These are phyloP conservation scores for Drosophila rellima DNA, from an alignment of 2,888 invertebrate genomes.

Conservation along the genomic window DNA sequence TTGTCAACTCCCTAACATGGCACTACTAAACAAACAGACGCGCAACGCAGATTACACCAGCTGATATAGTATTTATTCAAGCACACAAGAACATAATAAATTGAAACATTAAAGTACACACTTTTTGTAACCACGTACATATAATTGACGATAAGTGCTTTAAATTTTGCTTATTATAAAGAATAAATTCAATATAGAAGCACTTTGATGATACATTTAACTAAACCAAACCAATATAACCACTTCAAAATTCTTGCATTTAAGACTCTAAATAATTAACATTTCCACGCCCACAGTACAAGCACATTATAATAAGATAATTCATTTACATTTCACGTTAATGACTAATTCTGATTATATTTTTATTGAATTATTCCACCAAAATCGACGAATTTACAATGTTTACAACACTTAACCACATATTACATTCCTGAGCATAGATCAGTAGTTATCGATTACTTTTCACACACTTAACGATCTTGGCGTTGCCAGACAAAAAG, in stretches of 20 bases:
- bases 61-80: background rate
- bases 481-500: conserved; percentile 39
- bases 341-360: background rate
- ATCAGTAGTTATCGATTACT: conserved; percentile 42
- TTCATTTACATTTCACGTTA: background rate
- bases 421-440: conserved; percentile 21
- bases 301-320: background rate
- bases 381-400: conserved; percentile 13
- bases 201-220: conserved; percentile 7
- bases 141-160: background rate
- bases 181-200: background rate
- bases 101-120: conserved; percentile 7
- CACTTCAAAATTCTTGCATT: background rate
- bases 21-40: background rate
- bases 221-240: background rate
- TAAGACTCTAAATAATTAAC: background rate
- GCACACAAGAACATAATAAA: background rate
- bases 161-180: background rate
- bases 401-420: conserved; percentile 10
- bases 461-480: conserved; percentile 28
- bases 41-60: background rate
- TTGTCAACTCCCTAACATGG: background rate
- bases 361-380: conserved; percentile 4
- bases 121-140: background rate
- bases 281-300: too few relatives aligned